Conservation (phyloP, 2,113 vertebrate species). For the Agapornis roseicollis region DNA sequence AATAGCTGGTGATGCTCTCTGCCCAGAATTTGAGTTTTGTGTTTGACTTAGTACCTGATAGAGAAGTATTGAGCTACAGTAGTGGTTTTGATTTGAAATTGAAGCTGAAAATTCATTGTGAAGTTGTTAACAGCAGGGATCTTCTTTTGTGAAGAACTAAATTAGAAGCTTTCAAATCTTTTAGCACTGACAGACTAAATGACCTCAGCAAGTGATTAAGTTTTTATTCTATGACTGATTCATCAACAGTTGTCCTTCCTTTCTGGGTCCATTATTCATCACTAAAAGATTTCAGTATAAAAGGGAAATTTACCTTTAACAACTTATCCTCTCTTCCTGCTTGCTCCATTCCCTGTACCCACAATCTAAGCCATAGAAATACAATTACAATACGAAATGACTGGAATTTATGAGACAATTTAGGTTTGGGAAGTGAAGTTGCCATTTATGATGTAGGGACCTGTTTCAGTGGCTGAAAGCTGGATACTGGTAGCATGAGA, state of each 20-base stretch:
- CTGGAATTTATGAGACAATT: not conserved
- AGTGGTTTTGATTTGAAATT: not conserved
- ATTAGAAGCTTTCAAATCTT: conserved; percentile 17
- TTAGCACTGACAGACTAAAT: not conserved
- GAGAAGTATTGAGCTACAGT: not conserved
- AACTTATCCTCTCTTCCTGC: not conserved
- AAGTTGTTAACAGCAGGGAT: conserved; percentile 6
- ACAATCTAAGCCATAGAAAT: not conserved
- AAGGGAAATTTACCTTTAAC: not conserved
- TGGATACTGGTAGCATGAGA: not conserved
- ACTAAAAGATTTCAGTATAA: not conserved
- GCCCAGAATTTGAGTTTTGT: not conserved
- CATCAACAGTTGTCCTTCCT: conserved; percentile 1
- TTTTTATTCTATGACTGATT: not conserved
- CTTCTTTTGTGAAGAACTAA: not conserved
- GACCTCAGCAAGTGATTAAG: not conserved
- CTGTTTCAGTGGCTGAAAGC: not conserved
- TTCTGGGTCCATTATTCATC: not conserved
- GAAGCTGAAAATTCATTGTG: conserved; percentile 4
- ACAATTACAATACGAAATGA: not conserved
- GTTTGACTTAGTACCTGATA: not conserved
- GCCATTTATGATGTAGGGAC: not conserved
- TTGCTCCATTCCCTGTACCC: not conserved
- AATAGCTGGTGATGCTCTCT: not conserved
- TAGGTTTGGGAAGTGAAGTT: not conserved